Evolutionary conservation across 2,113 vertebrate species (phyloP).

Genomic region (Carettochelys insculpta): DNA sequence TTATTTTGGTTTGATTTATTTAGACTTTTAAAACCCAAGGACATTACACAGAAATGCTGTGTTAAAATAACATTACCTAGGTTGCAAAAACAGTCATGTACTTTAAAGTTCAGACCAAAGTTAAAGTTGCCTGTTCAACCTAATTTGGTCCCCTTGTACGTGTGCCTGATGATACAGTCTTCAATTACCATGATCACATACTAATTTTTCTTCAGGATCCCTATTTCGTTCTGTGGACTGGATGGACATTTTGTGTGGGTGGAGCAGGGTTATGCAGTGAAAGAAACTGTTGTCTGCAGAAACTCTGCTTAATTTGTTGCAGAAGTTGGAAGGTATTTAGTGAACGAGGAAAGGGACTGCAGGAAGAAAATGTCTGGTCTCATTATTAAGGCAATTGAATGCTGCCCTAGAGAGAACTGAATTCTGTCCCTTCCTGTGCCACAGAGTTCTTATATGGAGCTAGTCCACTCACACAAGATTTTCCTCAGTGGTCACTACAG

Average conservation of each 20-base stretch:
- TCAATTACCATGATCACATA: fast-evolving
- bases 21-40: background rate
- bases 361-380: no score
- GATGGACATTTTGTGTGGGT: background rate
- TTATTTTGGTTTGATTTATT: background rate
- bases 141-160: background rate
- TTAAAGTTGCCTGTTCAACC: background rate
- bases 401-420: fast-evolving
- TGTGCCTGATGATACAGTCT: fast-evolving
- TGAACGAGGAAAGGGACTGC: background rate
- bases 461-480: background rate
- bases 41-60: background rate
- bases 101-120: background rate
- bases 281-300: background rate
- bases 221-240: background rate
- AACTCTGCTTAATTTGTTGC: background rate
- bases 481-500: background rate
- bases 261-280: fast-evolving
- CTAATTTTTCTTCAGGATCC: fast-evolving
- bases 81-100: background rate
- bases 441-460: fast-evolving
- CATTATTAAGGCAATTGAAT: background rate
- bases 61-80: background rate
- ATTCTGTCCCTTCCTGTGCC: background rate
- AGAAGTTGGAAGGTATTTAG: background rate